Percentiles rank a stretch among this genome's conserved stretches.
phyloP scores from a whole-genome alignment of 2,113 vertebrate species.

The Engystomops pustulosus region DNA sequence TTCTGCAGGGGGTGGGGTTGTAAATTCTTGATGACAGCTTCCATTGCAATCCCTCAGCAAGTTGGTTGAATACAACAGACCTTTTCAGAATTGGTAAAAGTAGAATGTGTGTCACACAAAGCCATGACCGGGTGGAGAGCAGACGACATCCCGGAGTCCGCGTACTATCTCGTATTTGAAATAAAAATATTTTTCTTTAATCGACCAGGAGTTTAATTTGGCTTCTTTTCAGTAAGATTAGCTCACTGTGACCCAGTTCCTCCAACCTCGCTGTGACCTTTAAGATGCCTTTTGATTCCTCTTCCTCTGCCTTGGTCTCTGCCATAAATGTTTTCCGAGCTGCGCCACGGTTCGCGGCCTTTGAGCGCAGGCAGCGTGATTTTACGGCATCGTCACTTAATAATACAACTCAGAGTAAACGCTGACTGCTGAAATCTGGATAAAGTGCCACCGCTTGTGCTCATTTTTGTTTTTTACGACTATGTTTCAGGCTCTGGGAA shows the following conservation, averaged over 20 bases:
- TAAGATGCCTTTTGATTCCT: constrained; percentile 62
- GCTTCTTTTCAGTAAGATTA: constrained; percentile 65
- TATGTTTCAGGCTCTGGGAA: not conserved
- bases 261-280: constrained; percentile 72
- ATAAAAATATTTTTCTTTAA: constrained; percentile 57
- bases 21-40: too few relatives aligned
- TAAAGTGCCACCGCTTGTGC: constrained; percentile 54
- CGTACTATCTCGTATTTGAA: constrained; percentile 18
- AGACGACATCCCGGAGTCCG: constrained; percentile 10
- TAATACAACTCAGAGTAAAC: constrained; percentile 68
- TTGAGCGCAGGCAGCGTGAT: constrained; percentile 63
- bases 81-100: not conserved
- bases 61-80: too few relatives aligned
- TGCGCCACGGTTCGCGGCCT: constrained; percentile 69
- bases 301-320: constrained; percentile 65
- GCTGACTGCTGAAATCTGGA: constrained; percentile 62
- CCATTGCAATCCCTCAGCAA: too few relatives aligned
- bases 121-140: not conserved
- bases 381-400: constrained; percentile 65
- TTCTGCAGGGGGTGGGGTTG: too few relatives aligned
- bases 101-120: not conserved
- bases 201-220: constrained; percentile 43
- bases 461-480: constrained; percentile 33
- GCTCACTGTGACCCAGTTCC: constrained; percentile 75
- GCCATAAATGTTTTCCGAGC: constrained; percentile 65